Conservation (phyloP, 2,888 invertebrate species). For the Parasteatoda lunata region DNA sequence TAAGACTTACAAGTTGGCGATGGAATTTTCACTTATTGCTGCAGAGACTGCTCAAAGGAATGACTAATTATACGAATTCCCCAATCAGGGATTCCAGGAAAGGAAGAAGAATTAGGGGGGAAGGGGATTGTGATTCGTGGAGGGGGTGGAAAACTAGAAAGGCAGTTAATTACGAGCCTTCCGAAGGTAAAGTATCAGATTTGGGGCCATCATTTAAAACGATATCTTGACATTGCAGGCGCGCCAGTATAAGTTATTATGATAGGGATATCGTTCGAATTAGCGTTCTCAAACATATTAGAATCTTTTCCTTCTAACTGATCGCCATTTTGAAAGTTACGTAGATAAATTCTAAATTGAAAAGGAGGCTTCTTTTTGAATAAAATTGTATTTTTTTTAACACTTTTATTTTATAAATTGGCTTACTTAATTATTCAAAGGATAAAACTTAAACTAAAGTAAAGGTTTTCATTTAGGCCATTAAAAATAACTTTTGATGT, state of each 20-base stretch:
- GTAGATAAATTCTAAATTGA: not conserved
- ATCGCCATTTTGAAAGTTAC: not conserved
- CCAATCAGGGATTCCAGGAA: not conserved
- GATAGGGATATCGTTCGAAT: too few relatives aligned
- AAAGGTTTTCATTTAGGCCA: too few relatives aligned
- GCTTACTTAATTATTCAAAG: too few relatives aligned
- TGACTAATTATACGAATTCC: conserved; percentile 1
- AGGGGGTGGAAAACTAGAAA: not conserved
- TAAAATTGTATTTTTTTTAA: too few relatives aligned
- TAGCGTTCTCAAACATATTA: too few relatives aligned
- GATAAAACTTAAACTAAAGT: too few relatives aligned
- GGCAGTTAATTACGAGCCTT: conserved; percentile 1
- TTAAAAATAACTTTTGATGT: too few relatives aligned
- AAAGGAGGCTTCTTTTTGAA: too few relatives aligned
- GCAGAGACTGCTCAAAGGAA: not conserved
- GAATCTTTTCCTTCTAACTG: too few relatives aligned
- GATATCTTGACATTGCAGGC: conserved; percentile 1
- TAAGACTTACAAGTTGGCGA: not conserved
- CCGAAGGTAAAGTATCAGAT: conserved; percentile 2
- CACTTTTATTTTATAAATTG: too few relatives aligned
- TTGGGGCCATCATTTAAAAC: not conserved
- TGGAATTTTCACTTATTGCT: not conserved
- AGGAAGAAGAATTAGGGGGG: not conserved
- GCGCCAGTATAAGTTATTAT: too few relatives aligned
- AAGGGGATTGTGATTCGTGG: not conserved